Evolutionary conservation across 2,797 vertebrate species (phyloP).

Genomic region (Sciaenops ocellatus): DNA sequence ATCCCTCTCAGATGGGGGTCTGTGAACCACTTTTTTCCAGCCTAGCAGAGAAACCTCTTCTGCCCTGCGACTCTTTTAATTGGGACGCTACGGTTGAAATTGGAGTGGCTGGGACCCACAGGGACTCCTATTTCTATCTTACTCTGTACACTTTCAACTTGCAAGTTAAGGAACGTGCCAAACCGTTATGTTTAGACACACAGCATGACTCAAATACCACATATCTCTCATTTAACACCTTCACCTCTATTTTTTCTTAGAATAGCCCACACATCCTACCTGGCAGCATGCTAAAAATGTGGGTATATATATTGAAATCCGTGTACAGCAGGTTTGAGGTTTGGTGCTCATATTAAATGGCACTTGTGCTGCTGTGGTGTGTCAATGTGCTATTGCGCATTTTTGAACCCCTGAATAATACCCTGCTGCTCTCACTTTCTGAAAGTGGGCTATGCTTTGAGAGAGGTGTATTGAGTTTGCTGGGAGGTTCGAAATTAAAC

Average conservation of each 20-base stretch:
- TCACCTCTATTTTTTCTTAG: slow-evolving; percentile 51
- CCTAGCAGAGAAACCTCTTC: slow-evolving; percentile 65
- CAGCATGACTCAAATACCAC: slow-evolving; percentile 49
- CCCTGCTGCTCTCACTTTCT: slow-evolving; percentile 20
- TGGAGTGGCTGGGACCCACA: slow-evolving; percentile 71
- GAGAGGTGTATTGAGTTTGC: slow-evolving; percentile 39
- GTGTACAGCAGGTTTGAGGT: slow-evolving; percentile 23
- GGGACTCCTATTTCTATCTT: slow-evolving; percentile 75
- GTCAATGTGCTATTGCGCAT: slow-evolving; percentile 39
- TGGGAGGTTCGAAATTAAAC: slow-evolving; percentile 3
- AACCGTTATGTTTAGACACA: slow-evolving; percentile 70
- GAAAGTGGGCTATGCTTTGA: slow-evolving; percentile 48
- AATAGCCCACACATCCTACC: slow-evolving; percentile 51
- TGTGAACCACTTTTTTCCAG: slow-evolving; percentile 69
- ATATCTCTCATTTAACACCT: slow-evolving; percentile 64
- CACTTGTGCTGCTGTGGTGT: slow-evolving; percentile 29
- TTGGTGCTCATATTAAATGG: slow-evolving; percentile 18
- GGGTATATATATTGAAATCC: slow-evolving; percentile 34
- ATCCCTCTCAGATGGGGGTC: slow-evolving; percentile 57
- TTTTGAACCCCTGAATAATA: slow-evolving; percentile 48
- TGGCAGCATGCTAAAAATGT: slow-evolving; percentile 47
- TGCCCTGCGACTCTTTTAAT: slow-evolving; percentile 79
- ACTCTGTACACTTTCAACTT: slow-evolving; percentile 65
- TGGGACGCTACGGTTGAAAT: slow-evolving; percentile 77
- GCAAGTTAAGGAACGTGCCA: slow-evolving; percentile 66